Evolutionary conservation across 1,140 invertebrate species (phyloP), one percentile per base, ranked within the genome.

Genomic region (Magallana gigas): DNA sequence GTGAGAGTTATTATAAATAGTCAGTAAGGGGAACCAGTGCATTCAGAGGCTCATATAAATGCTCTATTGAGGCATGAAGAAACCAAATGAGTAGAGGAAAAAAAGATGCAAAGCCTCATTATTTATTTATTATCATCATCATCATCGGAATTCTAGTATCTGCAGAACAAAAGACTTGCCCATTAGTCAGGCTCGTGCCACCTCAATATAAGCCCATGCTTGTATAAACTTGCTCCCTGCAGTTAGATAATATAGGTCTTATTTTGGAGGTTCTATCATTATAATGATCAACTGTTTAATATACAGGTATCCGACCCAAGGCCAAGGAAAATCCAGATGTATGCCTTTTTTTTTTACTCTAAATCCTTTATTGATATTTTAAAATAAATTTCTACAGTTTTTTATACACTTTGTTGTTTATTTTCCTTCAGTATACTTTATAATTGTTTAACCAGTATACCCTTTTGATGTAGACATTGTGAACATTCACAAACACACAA

Each of bases 371-470:
- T 76, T 76, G 68, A 36, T 76, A 76, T 71, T 71, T 71, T 48
- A 48, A 71, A 71, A 71, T 76, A 76, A 76, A 76, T 76, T 76
- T 76, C 68, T 76, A 76, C 68, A 76, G 12, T 76, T 76, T 48
- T 76, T 76, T 76, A 76, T 76, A 76, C 68, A 76, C 68, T 76
- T 76, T 76, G 68, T 76, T 76, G 68, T 76, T 76, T 76, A 76
- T 76, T 76, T 76, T 76, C 68, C 68, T 76, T 76, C 68, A 76
- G 68, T 76, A 76, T 76, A 76, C 36, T 76, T 76, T 76, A 64
- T n/a, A 76, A 76, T 76, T 76, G 68, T 76, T 76, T 76, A 76
- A 76, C 68, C 68, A 76, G 23, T 76, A 29, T 76, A 76, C 68
- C 68, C 68, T 29, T 76, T 76, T 76, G 68, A 76, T 76, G 68